These are phyloP conservation scores for Tineola bisselliella DNA, from an alignment of 2,888 invertebrate species.

Conservation along the genomic window DNA sequence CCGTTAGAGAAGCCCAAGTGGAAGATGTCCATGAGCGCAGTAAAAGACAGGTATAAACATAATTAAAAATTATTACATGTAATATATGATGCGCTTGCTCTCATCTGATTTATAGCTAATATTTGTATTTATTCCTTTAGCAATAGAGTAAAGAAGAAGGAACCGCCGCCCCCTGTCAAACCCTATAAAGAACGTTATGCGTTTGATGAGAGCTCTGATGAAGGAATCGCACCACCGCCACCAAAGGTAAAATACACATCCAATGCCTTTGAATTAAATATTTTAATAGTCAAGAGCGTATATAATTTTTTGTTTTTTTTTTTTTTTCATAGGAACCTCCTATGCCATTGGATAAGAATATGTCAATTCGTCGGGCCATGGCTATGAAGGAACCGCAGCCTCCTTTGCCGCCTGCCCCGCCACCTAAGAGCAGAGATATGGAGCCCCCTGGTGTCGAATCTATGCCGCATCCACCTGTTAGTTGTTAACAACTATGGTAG, in stretches of 20 bases:
- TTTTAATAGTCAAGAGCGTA: too few relatives aligned
- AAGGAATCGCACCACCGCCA: conserved; percentile 31
- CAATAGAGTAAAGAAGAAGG: conserved; percentile 70
- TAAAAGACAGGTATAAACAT: conserved; percentile 50
- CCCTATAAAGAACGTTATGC: conserved; percentile 66
- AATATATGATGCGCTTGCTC: conserved; percentile 10
- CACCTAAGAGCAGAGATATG: conserved; percentile 27
- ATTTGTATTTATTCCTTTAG: neutral
- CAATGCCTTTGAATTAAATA: too few relatives aligned
- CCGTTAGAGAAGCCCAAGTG: conserved; percentile 70
- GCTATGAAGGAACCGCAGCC: conserved; percentile 70
- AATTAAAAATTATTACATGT: neutral
- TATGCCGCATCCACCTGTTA: conserved; percentile 34
- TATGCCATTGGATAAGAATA: conserved; percentile 53
- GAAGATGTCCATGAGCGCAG: conserved; percentile 76
- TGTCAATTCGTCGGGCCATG: conserved; percentile 71
- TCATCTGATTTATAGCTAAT: neutral
- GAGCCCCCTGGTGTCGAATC: conserved; percentile 18
- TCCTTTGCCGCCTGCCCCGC: conserved; percentile 54
- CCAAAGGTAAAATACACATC: too few relatives aligned
- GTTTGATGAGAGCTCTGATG: conserved; percentile 58
- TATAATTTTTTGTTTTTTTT: neutral
- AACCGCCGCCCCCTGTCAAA: conserved; percentile 54
- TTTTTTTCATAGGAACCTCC: neutral
- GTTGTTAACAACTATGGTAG: neutral